Evolutionary conservation across 2,797 vertebrate species (phyloP), one percentile per base, ranked within the genome.

Genomic region (Poecilia picta): DNA sequence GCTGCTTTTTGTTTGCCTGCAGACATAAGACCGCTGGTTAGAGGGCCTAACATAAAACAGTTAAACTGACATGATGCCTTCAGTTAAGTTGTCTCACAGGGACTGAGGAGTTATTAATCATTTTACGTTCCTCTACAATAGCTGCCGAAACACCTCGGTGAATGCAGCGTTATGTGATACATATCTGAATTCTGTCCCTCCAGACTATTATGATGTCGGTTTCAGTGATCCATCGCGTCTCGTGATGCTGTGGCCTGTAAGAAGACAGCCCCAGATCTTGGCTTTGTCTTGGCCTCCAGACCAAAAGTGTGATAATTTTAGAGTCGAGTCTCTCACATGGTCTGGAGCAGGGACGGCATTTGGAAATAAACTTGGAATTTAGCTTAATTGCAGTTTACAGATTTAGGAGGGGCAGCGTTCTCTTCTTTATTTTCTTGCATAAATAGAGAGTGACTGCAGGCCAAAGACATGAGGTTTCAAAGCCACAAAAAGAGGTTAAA

Each of bases 281-380:
- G 90, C 90, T 95, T 85, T 83, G 85, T 94, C 85, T 94, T 94
- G 92, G 93, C 93, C 90, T 92, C 85, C 92, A 91, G 94, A 95
- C 95, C 95, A 95, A 95, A 95, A 89, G 95, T 96, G 95, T 96
- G 95, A 96, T 95, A 95, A 96, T 96, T 96, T 96, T 96, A 96
- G 95, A 94, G 93, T 90, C 68, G 77, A 94, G 91, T 90, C 92
- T 95, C 94, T 96, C 95, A 95, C 95, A 95, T 96, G 95, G 95
- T 95, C 95, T 95, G 95, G 94, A 96, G 94, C 93, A 89, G 94
- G 88, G 93, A 95, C 83, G 90, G 91, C 91, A 93, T 95, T 96
- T 95, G 93, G 94, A 96, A 95, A 96, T 96, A 96, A 96, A 96
- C 94, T 93, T 95, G 95, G 94, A 96, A 96, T 96, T 95, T 93